These are phyloP conservation scores for Rhegmatorhina hoffmannsi DNA, from an alignment of 2,113 vertebrate species.

Conservation along the genomic window DNA sequence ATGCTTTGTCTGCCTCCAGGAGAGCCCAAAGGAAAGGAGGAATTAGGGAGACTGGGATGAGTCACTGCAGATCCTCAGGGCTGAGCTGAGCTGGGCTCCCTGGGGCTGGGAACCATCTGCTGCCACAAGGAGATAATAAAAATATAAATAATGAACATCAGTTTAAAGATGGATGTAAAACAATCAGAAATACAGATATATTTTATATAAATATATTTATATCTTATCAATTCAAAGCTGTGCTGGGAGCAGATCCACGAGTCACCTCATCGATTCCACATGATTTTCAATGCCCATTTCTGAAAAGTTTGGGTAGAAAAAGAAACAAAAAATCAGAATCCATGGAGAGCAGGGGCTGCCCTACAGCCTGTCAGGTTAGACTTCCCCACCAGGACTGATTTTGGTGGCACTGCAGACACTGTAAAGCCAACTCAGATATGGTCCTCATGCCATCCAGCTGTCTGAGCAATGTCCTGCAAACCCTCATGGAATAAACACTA, in stretches of 20 bases:
- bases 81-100: neutral
- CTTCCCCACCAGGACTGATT: neutral
- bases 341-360: neutral
- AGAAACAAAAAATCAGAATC: neutral
- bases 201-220: neutral
- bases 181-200: neutral
- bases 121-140: neutral
- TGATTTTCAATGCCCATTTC: neutral
- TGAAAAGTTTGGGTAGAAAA: neutral
- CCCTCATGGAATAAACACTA: neutral
- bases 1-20: neutral
- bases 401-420: neutral
- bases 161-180: neutral
- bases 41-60: neutral
- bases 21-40: neutral
- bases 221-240: neutral
- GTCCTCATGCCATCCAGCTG: neutral
- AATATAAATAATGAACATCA: neutral
- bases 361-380: neutral
- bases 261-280: neutral
- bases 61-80: neutral
- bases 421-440: neutral
- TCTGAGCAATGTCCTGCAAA: no score
- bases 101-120: neutral
- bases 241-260: neutral